Conservation (phyloP, 2,797 vertebrate genomes). For the Allobates femoralis region DNA sequence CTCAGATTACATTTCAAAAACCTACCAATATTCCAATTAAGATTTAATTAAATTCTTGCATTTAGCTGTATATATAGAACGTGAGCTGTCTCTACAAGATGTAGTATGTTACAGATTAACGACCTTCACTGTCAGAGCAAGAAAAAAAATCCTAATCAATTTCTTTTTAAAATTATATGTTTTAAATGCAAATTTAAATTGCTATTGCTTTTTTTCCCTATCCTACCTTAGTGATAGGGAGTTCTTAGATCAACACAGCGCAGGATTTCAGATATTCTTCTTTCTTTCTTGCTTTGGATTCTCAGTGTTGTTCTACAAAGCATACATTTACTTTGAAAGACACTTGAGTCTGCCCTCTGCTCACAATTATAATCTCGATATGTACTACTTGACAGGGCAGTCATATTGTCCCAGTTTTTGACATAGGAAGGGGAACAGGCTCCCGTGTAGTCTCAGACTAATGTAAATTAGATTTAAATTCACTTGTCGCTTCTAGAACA, state of each 20-base stretch:
- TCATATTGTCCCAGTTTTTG: slow-evolving; percentile 58
- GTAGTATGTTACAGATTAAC: neutral
- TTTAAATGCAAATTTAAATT: slow-evolving; percentile 48
- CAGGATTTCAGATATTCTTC: slow-evolving; percentile 17
- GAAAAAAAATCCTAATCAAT: slow-evolving; percentile 6
- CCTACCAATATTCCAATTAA: no score
- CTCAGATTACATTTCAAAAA: no score
- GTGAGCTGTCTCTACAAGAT: neutral
- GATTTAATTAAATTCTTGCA: neutral
- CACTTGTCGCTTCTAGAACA: neutral
- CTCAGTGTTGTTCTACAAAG: slow-evolving; percentile 46
- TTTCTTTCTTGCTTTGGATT: slow-evolving; percentile 30
- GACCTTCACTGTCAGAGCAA: slow-evolving; percentile 26
- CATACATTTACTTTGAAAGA: slow-evolving; percentile 55
- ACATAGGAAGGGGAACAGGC: slow-evolving; percentile 31
- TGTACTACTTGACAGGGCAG: slow-evolving; percentile 58
- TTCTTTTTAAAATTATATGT: slow-evolving; percentile 14
- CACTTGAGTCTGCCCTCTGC: slow-evolving; percentile 52
- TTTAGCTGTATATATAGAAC: neutral
- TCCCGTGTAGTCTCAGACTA: slow-evolving; percentile 34
- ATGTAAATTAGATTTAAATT: slow-evolving; percentile 56
- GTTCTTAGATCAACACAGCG: slow-evolving; percentile 20
- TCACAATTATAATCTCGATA: slow-evolving; percentile 58
- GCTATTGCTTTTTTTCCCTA: neutral
- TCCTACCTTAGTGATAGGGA: slow-evolving; percentile 11